Base-by-base conservation (phyloP, 1,140 invertebrate species). In the Rhagoletis zephyria region DNA sequence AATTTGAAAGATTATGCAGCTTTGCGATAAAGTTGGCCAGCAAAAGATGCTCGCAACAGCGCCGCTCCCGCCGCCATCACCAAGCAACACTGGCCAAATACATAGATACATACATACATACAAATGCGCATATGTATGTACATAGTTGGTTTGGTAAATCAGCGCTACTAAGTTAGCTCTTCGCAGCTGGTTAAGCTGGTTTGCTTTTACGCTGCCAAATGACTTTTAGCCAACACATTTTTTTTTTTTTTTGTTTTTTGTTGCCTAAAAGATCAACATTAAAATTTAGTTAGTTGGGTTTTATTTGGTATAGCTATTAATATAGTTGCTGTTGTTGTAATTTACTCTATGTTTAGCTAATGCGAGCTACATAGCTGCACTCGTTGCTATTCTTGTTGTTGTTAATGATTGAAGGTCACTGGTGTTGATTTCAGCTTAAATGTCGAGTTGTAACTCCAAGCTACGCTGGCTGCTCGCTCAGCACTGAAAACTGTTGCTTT, bases 181-280 rank as follows among this genome's bases (percentile, higher is more conserved):
- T 81, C 74, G 45, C 14, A 81, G 74, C 74, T 81, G 74, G 74
- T 81, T 81, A 81, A 81, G 74, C 74, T 81, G 74, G 74, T 81
- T 81, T 81, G 42, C 74, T 81, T 81, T 81, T 81, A 7, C 74
- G 48, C 67, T 74, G 67, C 74, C 74, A 81, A 81, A 74, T 74
- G 67, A 40, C n/a, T 45, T 74, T 48, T 48, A 45, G 42, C 1
- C 67, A 74, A 74, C 42, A 74, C 40, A 16, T 45, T 67, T 67
- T 19, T 67, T n/a, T n/a, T n/a, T n/a, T n/a, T 30, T 56, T 81
- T 56, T 81, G 2, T 56, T 19, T 30, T 19, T 10, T 19, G 51
- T 81, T 81, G 10, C 16, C 16, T 81, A 77, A 77, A 77, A 51
- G 48, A 56, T 7, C 74, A 81, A 81, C 74, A 81, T 74, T 74